A percentile compares a stretch with the other conserved stretches of the same genome.
These are phyloP conservation scores for Siderastrea radians DNA, from an alignment of 92 coral and sea anemone genomes.

Conservation along the genomic window DNA sequence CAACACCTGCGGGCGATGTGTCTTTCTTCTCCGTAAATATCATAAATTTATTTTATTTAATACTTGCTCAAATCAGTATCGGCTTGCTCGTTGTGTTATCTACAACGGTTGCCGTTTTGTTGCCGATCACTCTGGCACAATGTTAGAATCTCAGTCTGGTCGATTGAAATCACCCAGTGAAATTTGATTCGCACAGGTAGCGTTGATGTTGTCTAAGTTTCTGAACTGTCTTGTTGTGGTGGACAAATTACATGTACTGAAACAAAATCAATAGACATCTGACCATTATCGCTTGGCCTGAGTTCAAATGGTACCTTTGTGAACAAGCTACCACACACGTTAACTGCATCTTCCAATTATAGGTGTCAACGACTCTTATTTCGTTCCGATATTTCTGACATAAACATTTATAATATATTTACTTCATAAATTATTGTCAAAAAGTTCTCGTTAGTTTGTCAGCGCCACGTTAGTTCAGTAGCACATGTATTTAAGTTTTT, in stretches of 20 bases:
- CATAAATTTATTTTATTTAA: not conserved
- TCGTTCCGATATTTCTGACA: not conserved
- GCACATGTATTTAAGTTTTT: not conserved
- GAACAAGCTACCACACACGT: not conserved
- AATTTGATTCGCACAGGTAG: not conserved
- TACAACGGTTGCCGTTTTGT: not conserved
- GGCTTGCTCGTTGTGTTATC: not conserved
- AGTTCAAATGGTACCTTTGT: not conserved
- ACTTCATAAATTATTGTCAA: not conserved
- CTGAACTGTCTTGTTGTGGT: not conserved
- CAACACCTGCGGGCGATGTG: not conserved
- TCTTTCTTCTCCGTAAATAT: too few relatives aligned
- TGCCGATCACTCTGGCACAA: not conserved
- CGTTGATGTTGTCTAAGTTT: not conserved
- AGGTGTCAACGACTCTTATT: not conserved
- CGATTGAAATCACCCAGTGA: not conserved
- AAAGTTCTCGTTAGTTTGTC: not conserved
- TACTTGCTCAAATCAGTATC: not conserved
- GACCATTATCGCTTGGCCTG: not conserved
- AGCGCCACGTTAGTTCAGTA: not conserved
- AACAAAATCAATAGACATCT: not conserved
- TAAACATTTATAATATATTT: not conserved
- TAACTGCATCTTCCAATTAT: not conserved
- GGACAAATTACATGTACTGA: not conserved
- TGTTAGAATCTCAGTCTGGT: slow-evolving; percentile 16